Conservation (phyloP, 1,140 invertebrate species). For the Psilanteris sp. region DNA sequence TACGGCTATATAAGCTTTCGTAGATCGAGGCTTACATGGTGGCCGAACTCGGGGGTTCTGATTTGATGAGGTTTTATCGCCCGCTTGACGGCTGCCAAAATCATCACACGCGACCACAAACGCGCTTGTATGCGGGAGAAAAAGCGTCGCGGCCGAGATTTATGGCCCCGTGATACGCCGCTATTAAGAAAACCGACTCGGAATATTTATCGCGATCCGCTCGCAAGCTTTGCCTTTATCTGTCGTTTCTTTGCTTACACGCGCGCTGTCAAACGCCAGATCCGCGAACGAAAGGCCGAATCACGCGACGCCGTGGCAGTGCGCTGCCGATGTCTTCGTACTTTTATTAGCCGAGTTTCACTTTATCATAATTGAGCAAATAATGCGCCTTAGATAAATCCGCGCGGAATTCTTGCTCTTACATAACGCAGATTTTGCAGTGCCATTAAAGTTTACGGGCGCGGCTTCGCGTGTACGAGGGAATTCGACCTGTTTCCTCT, state of each 20-base stretch:
- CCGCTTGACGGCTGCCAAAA: constrained; percentile 66
- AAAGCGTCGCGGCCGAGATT: constrained; percentile 68
- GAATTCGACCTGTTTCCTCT: constrained; percentile 65
- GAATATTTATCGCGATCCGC: constrained; percentile 11
- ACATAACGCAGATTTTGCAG: constrained; percentile 70
- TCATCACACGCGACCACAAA: constrained; percentile 63
- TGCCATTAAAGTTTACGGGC: constrained; percentile 77
- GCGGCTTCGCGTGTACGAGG: constrained; percentile 69
- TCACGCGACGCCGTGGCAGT: constrained; percentile 1
- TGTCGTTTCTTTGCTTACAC: too few relatives aligned
- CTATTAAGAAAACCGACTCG: constrained; percentile 7
- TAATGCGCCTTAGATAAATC: constrained; percentile 55
- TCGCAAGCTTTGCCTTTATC: too few relatives aligned
- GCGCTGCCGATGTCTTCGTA: constrained; percentile 25
- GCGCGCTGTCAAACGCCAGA: too few relatives aligned
- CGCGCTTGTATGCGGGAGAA: background rate
- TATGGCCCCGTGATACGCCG: constrained; percentile 49
- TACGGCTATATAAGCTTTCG: constrained; percentile 80
- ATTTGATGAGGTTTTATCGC: constrained; percentile 81
- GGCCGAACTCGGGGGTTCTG: constrained; percentile 72
- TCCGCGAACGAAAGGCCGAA: background rate
- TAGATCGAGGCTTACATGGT: constrained; percentile 78
- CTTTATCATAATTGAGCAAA: constrained; percentile 58
- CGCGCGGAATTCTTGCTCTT: constrained; percentile 33
- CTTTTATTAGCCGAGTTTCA: constrained; percentile 44